A percentile compares a stretch with the other conserved stretches of the same genome.
phyloP scores from a whole-genome alignment of 2,113 vertebrate genomes.

The Stigmatopora argus region DNA sequence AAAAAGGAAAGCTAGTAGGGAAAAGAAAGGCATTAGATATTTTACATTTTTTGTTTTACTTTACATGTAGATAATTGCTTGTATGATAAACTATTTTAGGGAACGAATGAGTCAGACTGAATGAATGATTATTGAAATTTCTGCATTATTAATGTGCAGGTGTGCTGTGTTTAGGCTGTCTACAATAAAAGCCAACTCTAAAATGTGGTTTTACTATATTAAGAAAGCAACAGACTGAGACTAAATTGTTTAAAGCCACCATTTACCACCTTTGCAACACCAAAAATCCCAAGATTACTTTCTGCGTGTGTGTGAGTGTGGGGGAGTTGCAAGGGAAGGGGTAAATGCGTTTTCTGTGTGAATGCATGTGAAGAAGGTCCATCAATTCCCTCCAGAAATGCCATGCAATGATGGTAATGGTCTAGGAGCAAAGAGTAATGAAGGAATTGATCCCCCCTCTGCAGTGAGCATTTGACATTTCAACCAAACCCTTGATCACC shows the following conservation, averaged over 20 bases:
- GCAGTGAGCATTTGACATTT: constrained; percentile 6
- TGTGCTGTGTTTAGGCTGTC: no score
- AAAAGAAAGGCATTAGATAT: constrained; percentile 50
- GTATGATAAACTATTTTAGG: neutral
- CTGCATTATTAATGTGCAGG: no score
- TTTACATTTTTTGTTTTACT: constrained; percentile 43
- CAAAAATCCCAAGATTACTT: neutral
- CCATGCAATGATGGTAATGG: constrained; percentile 9
- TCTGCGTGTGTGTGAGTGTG: constrained; percentile 49
- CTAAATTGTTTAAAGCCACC: neutral
- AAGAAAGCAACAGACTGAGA: neutral
- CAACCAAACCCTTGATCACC: constrained; percentile 6
- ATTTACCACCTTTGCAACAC: neutral
- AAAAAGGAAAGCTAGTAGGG: constrained; percentile 46
- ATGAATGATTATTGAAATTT: no score
- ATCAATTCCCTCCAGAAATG: constrained; percentile 6
- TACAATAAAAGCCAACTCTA: no score
- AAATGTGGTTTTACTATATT: no score
- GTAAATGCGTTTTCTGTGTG: neutral
- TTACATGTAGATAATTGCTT: constrained; percentile 7
- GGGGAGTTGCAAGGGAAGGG: constrained; percentile 24
- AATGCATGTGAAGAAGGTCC: neutral
- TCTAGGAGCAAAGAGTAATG: constrained; percentile 8
- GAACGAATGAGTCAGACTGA: no score
- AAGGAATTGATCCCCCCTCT: constrained; percentile 6